These are phyloP conservation scores for Notospermus geniculatus DNA, from an alignment of 1,140 invertebrate genomes.

Conservation along the genomic window DNA sequence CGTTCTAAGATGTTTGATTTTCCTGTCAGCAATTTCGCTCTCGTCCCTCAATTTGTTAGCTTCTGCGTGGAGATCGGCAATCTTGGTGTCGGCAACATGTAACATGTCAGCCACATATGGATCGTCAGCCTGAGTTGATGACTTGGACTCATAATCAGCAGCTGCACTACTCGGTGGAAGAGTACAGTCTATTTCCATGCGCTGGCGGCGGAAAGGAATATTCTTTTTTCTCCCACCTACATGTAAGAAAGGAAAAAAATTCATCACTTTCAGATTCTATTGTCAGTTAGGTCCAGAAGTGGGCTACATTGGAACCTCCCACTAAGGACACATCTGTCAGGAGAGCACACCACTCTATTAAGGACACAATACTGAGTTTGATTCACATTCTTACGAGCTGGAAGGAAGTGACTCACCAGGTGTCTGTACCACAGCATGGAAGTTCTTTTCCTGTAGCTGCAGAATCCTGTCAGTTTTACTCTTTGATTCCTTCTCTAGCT, in stretches of 20 bases:
- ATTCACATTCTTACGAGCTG: no score
- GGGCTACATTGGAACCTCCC: no score
- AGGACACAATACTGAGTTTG: no score
- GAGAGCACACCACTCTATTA: no score
- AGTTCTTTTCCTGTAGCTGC: conserved; percentile 62
- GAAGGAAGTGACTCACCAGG: conserved; percentile 43
- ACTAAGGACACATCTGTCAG: no score
- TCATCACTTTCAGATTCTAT: no score
- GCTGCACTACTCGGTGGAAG: conserved; percentile 33
- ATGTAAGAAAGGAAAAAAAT: no score
- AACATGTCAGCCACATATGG: conserved; percentile 54
- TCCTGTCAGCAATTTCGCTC: conserved; percentile 46
- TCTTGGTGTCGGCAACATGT: conserved; percentile 50
- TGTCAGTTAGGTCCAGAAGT: no score
- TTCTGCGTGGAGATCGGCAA: conserved; percentile 43
- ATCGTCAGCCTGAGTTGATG: conserved; percentile 39
- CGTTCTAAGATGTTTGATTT: conserved; percentile 47
- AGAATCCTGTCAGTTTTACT: conserved; percentile 62
- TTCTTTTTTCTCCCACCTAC: conserved; percentile 52
- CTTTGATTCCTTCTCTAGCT: conserved; percentile 60
- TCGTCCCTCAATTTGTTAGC: conserved; percentile 34
- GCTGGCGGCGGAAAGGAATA: conserved; percentile 53
- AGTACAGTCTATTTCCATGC: conserved; percentile 53
- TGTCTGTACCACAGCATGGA: conserved; percentile 58
- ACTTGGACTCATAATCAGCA: conserved; percentile 22